Evolutionary conservation across 2,888 invertebrate genomes (phyloP).

Genomic region (Drosophila borborema): DNA sequence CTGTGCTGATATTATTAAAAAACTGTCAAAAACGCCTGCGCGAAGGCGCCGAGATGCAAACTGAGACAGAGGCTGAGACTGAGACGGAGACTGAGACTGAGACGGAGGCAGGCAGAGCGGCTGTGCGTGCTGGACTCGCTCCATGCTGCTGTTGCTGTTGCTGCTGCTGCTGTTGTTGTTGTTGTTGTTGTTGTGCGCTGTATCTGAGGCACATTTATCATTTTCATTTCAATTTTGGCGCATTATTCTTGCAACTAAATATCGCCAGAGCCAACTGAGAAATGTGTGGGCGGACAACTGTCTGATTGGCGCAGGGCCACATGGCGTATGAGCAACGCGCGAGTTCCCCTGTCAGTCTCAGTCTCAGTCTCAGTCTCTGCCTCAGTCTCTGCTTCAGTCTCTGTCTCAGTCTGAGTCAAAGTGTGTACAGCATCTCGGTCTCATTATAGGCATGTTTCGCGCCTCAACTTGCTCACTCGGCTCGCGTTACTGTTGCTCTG

Average conservation of each 20-base stretch:
- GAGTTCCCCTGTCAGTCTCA: constrained; percentile 50
- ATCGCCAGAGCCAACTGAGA: constrained; percentile 44
- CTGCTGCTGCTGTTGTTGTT: constrained; percentile 15
- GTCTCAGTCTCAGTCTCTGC: constrained; percentile 45
- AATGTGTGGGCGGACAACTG: constrained; percentile 79
- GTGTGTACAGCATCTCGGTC: constrained; percentile 45
- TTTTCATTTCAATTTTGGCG: constrained; percentile 78
- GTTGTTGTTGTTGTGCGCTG: constrained; percentile 38
- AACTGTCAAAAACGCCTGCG: constrained; percentile 81
- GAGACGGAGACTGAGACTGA: constrained; percentile 21
- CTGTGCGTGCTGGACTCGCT: constrained; percentile 67
- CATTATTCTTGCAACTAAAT: constrained; percentile 77
- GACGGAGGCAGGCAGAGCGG: constrained; percentile 27
- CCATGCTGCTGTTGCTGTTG: constrained; percentile 30
- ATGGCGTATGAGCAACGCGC: constrained; percentile 77
- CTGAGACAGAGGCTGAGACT: constrained; percentile 31
- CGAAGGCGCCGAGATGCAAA: constrained; percentile 57
- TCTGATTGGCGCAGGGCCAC: constrained; percentile 80
- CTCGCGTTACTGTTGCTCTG: constrained; percentile 24
- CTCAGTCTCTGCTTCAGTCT: constrained; percentile 31
- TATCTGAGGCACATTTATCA: constrained; percentile 79
- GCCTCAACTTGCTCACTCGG: constrained; percentile 31
- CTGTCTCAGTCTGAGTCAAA: constrained; percentile 12
- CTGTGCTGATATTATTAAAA: constrained; percentile 77
- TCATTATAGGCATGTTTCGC: constrained; percentile 70